Percentiles rank a stretch among this genome's conserved stretches.
These are phyloP conservation scores for Tretioscincus oriximinensis DNA, from an alignment of 2,113 vertebrate species.

Conservation along the genomic window DNA sequence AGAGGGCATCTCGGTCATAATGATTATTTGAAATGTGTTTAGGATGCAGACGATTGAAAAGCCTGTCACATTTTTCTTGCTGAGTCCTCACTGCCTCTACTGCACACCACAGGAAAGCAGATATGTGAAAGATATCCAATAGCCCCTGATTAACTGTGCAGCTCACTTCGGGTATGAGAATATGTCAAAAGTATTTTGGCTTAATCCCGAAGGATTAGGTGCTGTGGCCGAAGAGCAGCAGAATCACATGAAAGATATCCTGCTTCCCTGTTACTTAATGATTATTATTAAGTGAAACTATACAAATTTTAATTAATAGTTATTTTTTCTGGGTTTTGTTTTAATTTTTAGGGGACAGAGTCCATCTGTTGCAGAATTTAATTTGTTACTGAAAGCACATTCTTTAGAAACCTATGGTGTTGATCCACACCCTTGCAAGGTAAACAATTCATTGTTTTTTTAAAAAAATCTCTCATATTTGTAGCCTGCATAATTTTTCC, in stretches of 20 bases:
- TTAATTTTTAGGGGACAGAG: conserved; percentile 85
- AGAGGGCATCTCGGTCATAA: conserved; percentile 46
- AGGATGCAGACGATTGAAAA: conserved; percentile 36
- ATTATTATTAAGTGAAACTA: conserved; percentile 20
- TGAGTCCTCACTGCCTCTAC: neutral
- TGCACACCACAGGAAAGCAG: conserved; percentile 14
- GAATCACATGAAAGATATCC: conserved; percentile 14
- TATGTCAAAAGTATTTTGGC: neutral
- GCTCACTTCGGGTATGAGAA: neutral
- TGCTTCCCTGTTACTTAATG: neutral
- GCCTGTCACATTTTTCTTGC: conserved; percentile 39
- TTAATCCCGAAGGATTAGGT: conserved; percentile 27
- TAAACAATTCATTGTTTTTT: conserved; percentile 54
- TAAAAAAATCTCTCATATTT: neutral
- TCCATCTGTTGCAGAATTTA: conserved; percentile 88
- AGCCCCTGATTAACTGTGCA: conserved; percentile 39
- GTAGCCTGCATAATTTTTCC: no score
- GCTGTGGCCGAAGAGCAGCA: neutral
- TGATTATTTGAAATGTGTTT: conserved; percentile 48
- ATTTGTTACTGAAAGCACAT: conserved; percentile 92
- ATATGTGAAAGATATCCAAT: conserved; percentile 39
- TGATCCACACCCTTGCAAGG: conserved; percentile 98
- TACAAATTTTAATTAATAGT: conserved; percentile 5
- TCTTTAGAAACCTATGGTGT: conserved; percentile 95
- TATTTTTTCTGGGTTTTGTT: conserved; percentile 37